Conservation (phyloP, 1,140 invertebrate species). For the Hyles vespertilio region DNA sequence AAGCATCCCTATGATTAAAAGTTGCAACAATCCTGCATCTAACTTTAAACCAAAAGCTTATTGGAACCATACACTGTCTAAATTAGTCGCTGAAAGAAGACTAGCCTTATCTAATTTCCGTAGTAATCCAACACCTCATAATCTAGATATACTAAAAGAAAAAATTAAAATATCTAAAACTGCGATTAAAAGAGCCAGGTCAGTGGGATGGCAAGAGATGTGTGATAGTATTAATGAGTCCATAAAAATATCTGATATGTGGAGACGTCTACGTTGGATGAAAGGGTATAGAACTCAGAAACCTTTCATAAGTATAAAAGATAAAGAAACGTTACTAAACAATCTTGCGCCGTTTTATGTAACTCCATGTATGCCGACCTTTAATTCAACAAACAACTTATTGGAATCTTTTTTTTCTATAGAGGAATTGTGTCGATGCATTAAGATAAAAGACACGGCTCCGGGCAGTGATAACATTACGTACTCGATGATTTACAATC, state of each 20-base stretch:
- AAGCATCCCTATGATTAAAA: slow-evolving; percentile 20
- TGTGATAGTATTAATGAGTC: slow-evolving; percentile 21
- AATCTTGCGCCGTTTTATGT: slow-evolving; percentile 9
- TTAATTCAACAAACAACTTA: slow-evolving; percentile 6
- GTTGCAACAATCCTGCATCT: background rate
- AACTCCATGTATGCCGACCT: background rate
- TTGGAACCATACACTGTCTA: slow-evolving; percentile 16
- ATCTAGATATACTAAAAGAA: slow-evolving; percentile 8
- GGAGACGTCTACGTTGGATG: slow-evolving; percentile 27
- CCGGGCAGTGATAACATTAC: slow-evolving; percentile 30
- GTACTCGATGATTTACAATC: slow-evolving; percentile 32
- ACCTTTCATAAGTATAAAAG: slow-evolving; percentile 10
- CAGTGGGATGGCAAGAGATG: slow-evolving; percentile 20
- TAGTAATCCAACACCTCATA: slow-evolving; percentile 17
- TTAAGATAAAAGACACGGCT: slow-evolving; percentile 31
- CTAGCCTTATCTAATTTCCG: slow-evolving; percentile 13
- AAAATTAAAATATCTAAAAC: slow-evolving; percentile 12
- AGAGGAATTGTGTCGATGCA: slow-evolving; percentile 21
- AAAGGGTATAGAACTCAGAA: slow-evolving; percentile 15
- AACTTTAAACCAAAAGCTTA: slow-evolving; percentile 20
- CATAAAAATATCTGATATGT: slow-evolving; percentile 24
- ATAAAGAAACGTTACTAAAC: too few relatives aligned
- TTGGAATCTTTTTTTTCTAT: slow-evolving; percentile 18
- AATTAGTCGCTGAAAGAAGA: slow-evolving; percentile 15
- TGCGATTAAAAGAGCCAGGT: slow-evolving; percentile 21